Evolutionary conservation across 2,113 vertebrate species (phyloP).

Genomic region (Spea bombifrons): DNA sequence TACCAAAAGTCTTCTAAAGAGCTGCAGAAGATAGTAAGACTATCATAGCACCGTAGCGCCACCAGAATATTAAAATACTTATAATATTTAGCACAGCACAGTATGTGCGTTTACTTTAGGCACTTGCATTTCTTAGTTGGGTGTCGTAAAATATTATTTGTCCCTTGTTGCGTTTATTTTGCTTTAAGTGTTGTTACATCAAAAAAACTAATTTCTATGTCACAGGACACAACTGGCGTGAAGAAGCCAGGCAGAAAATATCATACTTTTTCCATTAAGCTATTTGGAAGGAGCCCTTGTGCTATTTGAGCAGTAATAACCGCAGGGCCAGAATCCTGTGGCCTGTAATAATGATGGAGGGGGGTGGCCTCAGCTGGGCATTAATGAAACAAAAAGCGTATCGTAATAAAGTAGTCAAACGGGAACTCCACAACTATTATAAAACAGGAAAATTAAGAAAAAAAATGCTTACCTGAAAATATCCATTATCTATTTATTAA

Average conservation of each 20-base stretch:
- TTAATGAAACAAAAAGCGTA: conserved; percentile 34
- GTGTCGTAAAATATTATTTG: background rate
- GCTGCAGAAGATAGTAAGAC: no score
- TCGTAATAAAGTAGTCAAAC: conserved; percentile 3
- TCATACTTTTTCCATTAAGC: conserved; percentile 13
- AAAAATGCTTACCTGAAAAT: background rate
- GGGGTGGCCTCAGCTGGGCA: conserved; percentile 11
- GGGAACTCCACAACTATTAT: background rate
- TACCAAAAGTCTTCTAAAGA: no score
- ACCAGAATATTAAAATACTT: no score
- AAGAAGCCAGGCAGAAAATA: conserved; percentile 22
- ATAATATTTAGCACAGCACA: no score
- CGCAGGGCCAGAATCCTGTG: conserved; percentile 23
- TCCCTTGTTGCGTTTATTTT: background rate
- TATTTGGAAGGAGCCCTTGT: conserved; percentile 5
- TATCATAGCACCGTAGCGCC: no score
- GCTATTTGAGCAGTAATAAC: conserved; percentile 23
- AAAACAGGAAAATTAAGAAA: conserved; percentile 4
- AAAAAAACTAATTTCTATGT: background rate
- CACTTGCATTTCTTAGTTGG: no score
- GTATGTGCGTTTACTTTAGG: no score
- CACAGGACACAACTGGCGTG: background rate
- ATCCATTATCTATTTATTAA: no score
- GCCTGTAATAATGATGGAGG: conserved; percentile 11
- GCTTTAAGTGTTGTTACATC: background rate